These are phyloP conservation scores for Cyprinodon variegatus DNA, from an alignment of 2,113 vertebrate species.

Conservation along the genomic window DNA sequence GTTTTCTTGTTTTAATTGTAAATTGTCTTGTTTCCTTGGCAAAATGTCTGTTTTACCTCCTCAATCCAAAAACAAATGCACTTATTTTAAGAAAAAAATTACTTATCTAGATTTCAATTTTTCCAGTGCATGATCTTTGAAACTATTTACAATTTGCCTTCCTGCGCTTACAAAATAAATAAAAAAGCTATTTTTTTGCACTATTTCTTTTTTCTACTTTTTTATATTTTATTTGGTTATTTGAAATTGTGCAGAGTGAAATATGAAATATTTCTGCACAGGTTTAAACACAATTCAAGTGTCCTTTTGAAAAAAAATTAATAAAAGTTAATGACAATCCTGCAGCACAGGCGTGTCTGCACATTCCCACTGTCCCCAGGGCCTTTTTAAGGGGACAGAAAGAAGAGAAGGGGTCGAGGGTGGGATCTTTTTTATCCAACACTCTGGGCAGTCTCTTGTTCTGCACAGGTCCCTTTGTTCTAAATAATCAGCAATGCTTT, in stretches of 20 bases:
- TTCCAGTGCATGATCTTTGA: constrained; percentile 14
- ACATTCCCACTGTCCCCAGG: constrained; percentile 57
- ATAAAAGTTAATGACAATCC: constrained; percentile 37
- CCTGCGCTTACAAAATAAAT: constrained; percentile 34
- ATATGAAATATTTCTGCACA: constrained; percentile 27
- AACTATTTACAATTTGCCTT: constrained; percentile 57
- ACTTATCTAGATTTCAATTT: too few species aligned
- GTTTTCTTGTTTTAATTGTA: too few species aligned
- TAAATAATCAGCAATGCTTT: constrained; percentile 68
- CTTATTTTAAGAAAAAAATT: too few species aligned
- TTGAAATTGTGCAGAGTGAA: constrained; percentile 30
- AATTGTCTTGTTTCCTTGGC: too few species aligned
- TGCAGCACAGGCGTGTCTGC: constrained; percentile 64
- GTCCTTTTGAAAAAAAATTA: constrained; percentile 34
- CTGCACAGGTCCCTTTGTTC: constrained; percentile 69
- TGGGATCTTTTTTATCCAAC: constrained; percentile 71
- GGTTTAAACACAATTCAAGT: constrained; percentile 42
- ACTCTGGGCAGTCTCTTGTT: constrained; percentile 62
- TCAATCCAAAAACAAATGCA: too few species aligned
- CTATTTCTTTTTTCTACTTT: constrained; percentile 62
- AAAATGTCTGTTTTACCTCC: too few species aligned
- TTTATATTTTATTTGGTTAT: constrained; percentile 15
- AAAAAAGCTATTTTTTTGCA: constrained; percentile 70
- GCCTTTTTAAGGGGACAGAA: constrained; percentile 57
- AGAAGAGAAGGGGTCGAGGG: constrained; percentile 40